Percentiles rank a stretch among this genome's conserved stretches.
phyloP scores from a whole-genome alignment of 64 coral and sea anemone species.

The Porites lutea region DNA sequence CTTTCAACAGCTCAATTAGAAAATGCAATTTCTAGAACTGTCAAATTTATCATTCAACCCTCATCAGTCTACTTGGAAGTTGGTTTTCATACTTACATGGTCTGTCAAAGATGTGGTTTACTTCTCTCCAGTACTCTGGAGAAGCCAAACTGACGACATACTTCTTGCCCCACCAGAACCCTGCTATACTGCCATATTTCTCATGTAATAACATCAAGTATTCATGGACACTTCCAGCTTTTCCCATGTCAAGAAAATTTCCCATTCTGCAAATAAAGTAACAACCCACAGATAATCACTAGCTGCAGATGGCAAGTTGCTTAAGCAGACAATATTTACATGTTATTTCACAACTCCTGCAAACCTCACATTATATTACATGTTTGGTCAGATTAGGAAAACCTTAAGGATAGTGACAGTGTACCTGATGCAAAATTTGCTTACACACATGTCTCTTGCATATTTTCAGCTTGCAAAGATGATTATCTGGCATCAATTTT shows the following conservation, averaged over 20 bases:
- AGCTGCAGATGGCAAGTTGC: not conserved
- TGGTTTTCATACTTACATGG: constrained; percentile 69
- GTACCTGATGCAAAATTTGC: too few relatives aligned
- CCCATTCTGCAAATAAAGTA: constrained; percentile 55
- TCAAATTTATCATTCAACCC: too few relatives aligned
- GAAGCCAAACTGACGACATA: constrained; percentile 83
- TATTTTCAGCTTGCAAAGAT: too few relatives aligned
- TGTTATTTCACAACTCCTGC: too few relatives aligned
- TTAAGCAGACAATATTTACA: too few relatives aligned
- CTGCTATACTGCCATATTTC: constrained; percentile 75
- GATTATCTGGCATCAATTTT: too few relatives aligned
- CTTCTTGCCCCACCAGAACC: constrained; percentile 89
- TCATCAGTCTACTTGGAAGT: not conserved
- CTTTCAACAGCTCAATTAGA: too few relatives aligned
- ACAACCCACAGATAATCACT: not conserved
- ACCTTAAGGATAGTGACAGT: too few relatives aligned
- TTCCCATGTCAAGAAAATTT: constrained; percentile 74
- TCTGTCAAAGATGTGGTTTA: constrained; percentile 81
- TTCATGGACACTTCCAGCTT: constrained; percentile 82
- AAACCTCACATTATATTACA: too few relatives aligned
- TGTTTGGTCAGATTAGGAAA: too few relatives aligned
- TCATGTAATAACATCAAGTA: constrained; percentile 75
- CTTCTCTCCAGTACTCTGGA: constrained; percentile 83
- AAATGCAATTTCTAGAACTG: too few relatives aligned
- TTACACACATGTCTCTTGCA: too few relatives aligned